Evolutionary conservation across 2,113 vertebrate genomes (phyloP).

Genomic region (Atractosteus spatula): DNA sequence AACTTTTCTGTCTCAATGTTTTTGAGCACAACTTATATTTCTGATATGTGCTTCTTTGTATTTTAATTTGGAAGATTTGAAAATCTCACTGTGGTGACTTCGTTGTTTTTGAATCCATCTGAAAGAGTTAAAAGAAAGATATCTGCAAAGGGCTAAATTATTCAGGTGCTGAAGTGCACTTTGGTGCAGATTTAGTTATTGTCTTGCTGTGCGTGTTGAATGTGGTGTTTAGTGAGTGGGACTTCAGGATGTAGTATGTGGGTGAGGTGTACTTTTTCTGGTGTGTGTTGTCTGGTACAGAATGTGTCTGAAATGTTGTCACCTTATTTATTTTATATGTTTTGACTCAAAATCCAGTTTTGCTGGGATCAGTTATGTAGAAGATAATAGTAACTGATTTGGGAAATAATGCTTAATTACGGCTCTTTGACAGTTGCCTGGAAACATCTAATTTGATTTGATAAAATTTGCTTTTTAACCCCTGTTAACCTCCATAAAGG

Average conservation of each 20-base stretch:
- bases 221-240: not conserved
- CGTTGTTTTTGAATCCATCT: not conserved
- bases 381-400: not conserved
- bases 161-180: conserved; percentile 38
- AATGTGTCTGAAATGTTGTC: no score
- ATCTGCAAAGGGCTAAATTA: conserved; percentile 40
- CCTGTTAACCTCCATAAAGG: conserved; percentile 6
- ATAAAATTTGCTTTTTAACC: conserved; percentile 8
- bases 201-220: conserved; percentile 13
- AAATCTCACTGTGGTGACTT: not conserved
- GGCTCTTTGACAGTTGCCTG: not conserved
- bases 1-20: not conserved
- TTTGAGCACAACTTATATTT: no score
- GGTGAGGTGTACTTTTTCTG: no score
- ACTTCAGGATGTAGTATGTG: not conserved
- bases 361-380: no score
- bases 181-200: conserved; percentile 22
- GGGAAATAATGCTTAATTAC: not conserved
- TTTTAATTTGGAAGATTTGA: not conserved
- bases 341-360: no score
- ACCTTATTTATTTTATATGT: no score
- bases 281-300: no score
- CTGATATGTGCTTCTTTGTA: not conserved
- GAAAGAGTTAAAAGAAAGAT: conserved; percentile 11
- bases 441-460: not conserved